Evolutionary conservation across 2,797 vertebrate species (phyloP), one percentile per base, ranked within the genome.

Genomic region (Pachyuromys duprasi): DNA sequence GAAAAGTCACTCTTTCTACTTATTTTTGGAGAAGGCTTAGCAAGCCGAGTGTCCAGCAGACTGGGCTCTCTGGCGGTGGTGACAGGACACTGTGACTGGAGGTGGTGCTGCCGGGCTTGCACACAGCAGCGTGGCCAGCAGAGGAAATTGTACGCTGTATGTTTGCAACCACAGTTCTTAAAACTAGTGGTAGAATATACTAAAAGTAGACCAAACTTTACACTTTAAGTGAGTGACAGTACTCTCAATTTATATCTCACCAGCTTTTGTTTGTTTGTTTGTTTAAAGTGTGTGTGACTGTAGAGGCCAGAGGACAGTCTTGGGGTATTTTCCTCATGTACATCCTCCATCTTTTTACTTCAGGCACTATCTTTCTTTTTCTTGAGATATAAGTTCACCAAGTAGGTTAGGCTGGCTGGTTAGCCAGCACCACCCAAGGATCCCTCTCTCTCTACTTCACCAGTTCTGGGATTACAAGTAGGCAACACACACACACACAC

Each of bases 1-100:
- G 0, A 6, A 14, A 49, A 18, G 6, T 65, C 18, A 22, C 39
- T 70, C 18, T 1, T 49, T 70, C 26, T 55, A 17, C 13, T 28
- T n/a, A 49, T 20, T 78, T 84, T 49, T 65, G 18, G 62, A 72
- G 11, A 45, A 18, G 36, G 42, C 28, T 82, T 36, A 65, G 67
- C 69, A n/a, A 67, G 31, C 2, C 1, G 0, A 42, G 76, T 33
- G 20, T 42, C 3, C 0, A 3, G 63, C 69, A 57, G 67, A 12
- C 2, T 13, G 8, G 18, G 28, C 28, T 31, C 8, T 0, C 69
- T 24, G 74, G 17, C 0, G 0, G 5, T 17, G 39, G n/a, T 13
- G 11, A 22, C n/a, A 39, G 3, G n/a, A 0, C 18, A 0, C 0
- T 5, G 42, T 26, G 67, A 70, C 49, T 8, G 9, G 11, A 28